phyloP scores from a whole-genome alignment of 2,113 vertebrate species.

The Garra rufa region DNA sequence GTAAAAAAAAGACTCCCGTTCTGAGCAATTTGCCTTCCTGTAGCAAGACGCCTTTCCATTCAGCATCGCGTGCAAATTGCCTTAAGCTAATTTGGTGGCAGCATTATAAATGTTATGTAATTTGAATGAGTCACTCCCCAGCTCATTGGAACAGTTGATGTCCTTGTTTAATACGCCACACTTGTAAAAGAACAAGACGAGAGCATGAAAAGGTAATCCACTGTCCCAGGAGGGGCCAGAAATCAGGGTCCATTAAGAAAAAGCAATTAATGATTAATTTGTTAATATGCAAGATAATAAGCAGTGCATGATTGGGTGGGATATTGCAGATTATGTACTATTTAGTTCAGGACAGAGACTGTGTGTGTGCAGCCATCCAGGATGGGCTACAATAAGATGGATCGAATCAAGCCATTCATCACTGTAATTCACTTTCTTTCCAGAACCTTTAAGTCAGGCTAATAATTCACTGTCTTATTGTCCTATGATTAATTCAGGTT shows the following conservation, averaged over 20 bases:
- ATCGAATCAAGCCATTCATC: slow-evolving; percentile 19
- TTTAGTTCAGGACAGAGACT: background rate
- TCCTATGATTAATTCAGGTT: slow-evolving; percentile 40
- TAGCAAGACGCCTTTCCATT: background rate
- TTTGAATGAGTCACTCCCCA: slow-evolving; percentile 34
- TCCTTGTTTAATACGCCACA: slow-evolving; percentile 33
- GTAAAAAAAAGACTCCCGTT: background rate
- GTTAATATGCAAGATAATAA: slow-evolving; percentile 50
- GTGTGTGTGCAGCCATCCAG: background rate
- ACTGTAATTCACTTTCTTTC: slow-evolving; percentile 33
- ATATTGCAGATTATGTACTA: slow-evolving; percentile 19
- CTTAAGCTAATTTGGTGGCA: slow-evolving; percentile 2
- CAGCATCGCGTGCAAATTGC: background rate
- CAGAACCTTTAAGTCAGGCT: slow-evolving; percentile 14
- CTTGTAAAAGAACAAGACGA: slow-evolving; percentile 31
- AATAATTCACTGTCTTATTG: slow-evolving; percentile 42
- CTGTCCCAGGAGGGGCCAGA: slow-evolving; percentile 14
- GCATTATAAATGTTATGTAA: slow-evolving; percentile 17
- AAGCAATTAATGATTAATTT: slow-evolving; percentile 51
- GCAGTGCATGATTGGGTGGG: slow-evolving; percentile 4
- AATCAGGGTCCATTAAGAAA: slow-evolving; percentile 16
- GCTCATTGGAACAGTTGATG: slow-evolving; percentile 49
- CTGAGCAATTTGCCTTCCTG: background rate
- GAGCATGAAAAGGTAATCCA: background rate
- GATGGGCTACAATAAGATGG: background rate